Base-by-base conservation (phyloP, 2,797 vertebrate species). In the Protonibea diacanthus region DNA sequence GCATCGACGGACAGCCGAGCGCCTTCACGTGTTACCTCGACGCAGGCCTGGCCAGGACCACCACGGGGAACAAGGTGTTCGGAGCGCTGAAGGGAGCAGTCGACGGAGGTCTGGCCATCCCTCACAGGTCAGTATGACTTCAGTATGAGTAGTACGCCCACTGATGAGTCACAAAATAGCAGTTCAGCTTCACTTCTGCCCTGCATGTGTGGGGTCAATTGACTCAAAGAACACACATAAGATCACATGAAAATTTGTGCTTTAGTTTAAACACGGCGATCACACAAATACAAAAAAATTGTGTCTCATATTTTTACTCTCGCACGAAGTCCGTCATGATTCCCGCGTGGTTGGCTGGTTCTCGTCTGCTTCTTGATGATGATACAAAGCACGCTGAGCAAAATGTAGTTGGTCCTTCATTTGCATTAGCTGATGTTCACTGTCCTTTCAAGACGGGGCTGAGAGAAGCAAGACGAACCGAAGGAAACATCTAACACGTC, bases 1-100 rank as follows among this genome's bases (percentile, higher is more conserved):
- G 97, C 0, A 89, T 97, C 40, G 97, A 99, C 72, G 98, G 97
- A n/a, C 94, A 99, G 84, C 97, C 98, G 13, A 95, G 98, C 0
- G 98, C 97, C 86, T 99, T 99, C 91, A 98, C 98, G 0, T 99
- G 98, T 89, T 99, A 97, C 89, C 94, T 99, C 89, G 98, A 99
- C n/a, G 97, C 97, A 3, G 98, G 98, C 20, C 95, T 99, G 70
- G 96, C 97, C 89, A 96, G 98, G 90, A 99, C 98, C 87, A 97
- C 97, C 33, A 99, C 98, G 62, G 98, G 98, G 79, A 99, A 99
- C 95, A 99, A 99, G 94, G 98, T 99, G 84, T 99, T 99, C 8
- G 98, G 98, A 58, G 97, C 97, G 20, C 93, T 99, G 74, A 99
- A 99, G 89, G 98, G 98, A 59, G 98, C 98, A 0, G 98, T 99